Percentiles rank a stretch among this genome's conserved stretches.
Conservation (phyloP, 2,888 invertebrate species). For the Entomobrya multifasciata region DNA sequence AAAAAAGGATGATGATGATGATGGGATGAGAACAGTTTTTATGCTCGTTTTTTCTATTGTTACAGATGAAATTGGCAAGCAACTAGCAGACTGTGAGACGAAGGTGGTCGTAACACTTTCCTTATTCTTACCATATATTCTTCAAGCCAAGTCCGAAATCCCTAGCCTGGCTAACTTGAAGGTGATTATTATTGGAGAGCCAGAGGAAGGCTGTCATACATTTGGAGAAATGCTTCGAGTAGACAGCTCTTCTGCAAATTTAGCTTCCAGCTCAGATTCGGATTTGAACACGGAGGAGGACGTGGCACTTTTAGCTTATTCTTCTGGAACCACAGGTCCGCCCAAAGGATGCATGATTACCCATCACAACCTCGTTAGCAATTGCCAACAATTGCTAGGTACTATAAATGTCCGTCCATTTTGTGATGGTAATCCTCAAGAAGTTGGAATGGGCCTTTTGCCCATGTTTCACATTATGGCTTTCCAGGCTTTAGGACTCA, state of each 20-base stretch:
- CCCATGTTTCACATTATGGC: conserved; percentile 92
- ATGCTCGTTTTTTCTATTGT: background rate
- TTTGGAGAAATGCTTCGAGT: conserved; percentile 73
- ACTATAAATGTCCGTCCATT: conserved; percentile 11
- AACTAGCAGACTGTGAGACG: conserved; percentile 83
- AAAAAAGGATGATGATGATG: too few relatives aligned
- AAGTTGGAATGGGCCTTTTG: conserved; percentile 86
- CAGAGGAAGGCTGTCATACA: conserved; percentile 71
- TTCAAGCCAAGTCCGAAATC: conserved; percentile 43
- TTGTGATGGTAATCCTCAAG: conserved; percentile 82
- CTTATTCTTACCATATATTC: conserved; percentile 51
- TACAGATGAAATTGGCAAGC: conserved; percentile 79
- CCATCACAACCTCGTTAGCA: conserved; percentile 72
- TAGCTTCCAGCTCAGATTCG: conserved; percentile 76
- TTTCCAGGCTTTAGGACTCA: conserved; percentile 86
- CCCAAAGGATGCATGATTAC: conserved; percentile 75
- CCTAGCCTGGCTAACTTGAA: conserved; percentile 46
- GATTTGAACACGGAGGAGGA: conserved; percentile 72
- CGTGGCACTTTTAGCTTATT: conserved; percentile 67
- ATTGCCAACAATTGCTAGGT: conserved; percentile 79
- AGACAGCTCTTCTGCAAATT: conserved; percentile 69
- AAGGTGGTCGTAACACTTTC: conserved; percentile 85
- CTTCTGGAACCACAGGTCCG: conserved; percentile 70
- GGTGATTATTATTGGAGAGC: conserved; percentile 69
- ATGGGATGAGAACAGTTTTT: background rate